Evolutionary conservation across 2,113 vertebrate genomes (phyloP), one percentile per base, ranked within the genome.

Genomic region (Suricata suricatta): DNA sequence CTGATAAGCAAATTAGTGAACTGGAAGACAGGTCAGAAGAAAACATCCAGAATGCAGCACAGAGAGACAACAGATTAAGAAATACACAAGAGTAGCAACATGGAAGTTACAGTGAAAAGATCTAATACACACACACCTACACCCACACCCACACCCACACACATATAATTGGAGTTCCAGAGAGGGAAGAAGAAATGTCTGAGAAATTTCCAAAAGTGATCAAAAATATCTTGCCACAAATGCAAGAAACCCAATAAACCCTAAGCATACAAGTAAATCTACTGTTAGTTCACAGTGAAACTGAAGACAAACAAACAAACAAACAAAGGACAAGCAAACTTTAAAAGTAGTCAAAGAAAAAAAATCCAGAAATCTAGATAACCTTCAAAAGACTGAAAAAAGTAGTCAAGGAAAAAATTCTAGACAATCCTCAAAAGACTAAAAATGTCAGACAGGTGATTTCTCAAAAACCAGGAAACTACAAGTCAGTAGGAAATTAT

Each of bases 381-480:
- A 86, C 11, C 19, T 93, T 96, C 50, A 91, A 82, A 86, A 96
- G 23, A 47, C 17, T 88, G 33, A 27, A 64, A 66, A 86, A 60
- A 60, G 57, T 23, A 23, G 57, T 60, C 7, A 60, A 21, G 2
- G 35, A 44, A 84, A 52, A 44, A 93, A 52, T 82, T 88, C 50
- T 29, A 95, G 76, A 80, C 3, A 86, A 86, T 11, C 31, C 92
- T 96, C 50, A 91, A 77, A 90, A 96, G 16, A 47, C 17, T 84
- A 21, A 27, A 64, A 57, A 80, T 91, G 60, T 60, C 57, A 8
- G 41, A 87, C 17, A 52, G 25, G 0, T 77, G 76, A 88, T 13
- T 84, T 96, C 69, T 88, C 38, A 79, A 88, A 84, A 88, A 50
- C 12, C 87, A 86, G 2, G 21, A 86, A 90, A 29, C 50, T 52